phyloP scores from a whole-genome alignment of 1,140 invertebrate genomes.

The Pachyrhynchus sulphureomaculatus region DNA sequence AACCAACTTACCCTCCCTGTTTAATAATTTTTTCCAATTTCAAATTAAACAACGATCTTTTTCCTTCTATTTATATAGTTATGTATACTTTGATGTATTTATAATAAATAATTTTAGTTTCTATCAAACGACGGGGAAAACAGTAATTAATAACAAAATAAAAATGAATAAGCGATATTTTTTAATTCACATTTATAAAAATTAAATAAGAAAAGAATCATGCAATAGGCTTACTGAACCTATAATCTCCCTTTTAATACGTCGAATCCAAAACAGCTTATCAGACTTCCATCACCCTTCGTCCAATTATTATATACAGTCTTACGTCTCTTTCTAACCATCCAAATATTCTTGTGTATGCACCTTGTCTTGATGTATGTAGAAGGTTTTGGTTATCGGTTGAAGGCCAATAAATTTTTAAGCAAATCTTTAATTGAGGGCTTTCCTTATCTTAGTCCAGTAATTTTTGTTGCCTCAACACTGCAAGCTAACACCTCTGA shows the following conservation, averaged over 20 bases:
- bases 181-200: too few species aligned
- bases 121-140: too few species aligned
- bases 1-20: too few species aligned
- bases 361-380: not conserved
- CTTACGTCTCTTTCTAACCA: not conserved
- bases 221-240: not conserved
- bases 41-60: too few species aligned
- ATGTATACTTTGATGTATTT: too few species aligned
- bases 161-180: too few species aligned
- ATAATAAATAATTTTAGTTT: too few species aligned
- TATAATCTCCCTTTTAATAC: not conserved
- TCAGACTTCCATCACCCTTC: not conserved
- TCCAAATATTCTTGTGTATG: not conserved
- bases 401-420: slow-evolving; percentile 11
- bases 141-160: too few species aligned
- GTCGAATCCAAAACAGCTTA: not conserved
- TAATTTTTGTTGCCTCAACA: slow-evolving; percentile 33
- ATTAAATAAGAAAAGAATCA: not conserved
- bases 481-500: slow-evolving; percentile 47
- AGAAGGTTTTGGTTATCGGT: slow-evolving; percentile 31
- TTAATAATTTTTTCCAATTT: too few species aligned
- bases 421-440: slow-evolving; percentile 52
- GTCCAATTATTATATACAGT: not conserved
- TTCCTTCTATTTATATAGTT: too few species aligned
- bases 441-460: slow-evolving; percentile 58